Evolutionary conservation across 2,797 vertebrate species (phyloP), one percentile per base, ranked within the genome.

Genomic region (Eulemur albifrons): DNA sequence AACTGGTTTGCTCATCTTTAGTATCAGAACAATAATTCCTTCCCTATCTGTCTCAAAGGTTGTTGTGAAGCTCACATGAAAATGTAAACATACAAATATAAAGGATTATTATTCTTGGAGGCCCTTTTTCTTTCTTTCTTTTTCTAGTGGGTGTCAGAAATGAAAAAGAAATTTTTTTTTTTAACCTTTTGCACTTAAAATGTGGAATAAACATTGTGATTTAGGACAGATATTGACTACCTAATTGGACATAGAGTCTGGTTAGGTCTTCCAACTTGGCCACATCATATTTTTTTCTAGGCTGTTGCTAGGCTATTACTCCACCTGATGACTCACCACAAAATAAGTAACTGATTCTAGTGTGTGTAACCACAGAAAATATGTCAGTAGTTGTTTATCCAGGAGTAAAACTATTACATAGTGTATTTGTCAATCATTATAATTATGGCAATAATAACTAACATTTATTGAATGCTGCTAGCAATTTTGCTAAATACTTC

Each of bases 1-100:
- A 95, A 15, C 91, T 92, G 65, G 70, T 95, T 93, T 92, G 20
- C 30, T 86, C 23, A 61, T 89, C 23, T 69, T 86, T 69, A 63
- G 40, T 88, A 61, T 61, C 43, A 54, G 40, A 92, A 81, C 54
- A 43, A n/a, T 40, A 54, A 86, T 86, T 65, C 43, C 25, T 76
- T 88, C 77, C 38, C 43, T 90, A 12, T 65, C 25, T 80, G 13
- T 88, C 72, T 90, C 61, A 70, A 4, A 38, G 52, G 23, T 48
- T 72, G 27, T 75, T 79, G 30, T 69, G 69, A 92, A 12, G 14
- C 70, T 79, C 73, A 73, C 73, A 61, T 57, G 13, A 90, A 95
- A 94, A 65, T 88, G 30, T 81, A 84, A 50, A 23, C 52, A 73
- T 48, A 54, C 35, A 83, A 79, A 91, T 88, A 89, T 27, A 85